Conservation (phyloP, 2,113 vertebrate genomes). For the Caloenas nicobarica region DNA sequence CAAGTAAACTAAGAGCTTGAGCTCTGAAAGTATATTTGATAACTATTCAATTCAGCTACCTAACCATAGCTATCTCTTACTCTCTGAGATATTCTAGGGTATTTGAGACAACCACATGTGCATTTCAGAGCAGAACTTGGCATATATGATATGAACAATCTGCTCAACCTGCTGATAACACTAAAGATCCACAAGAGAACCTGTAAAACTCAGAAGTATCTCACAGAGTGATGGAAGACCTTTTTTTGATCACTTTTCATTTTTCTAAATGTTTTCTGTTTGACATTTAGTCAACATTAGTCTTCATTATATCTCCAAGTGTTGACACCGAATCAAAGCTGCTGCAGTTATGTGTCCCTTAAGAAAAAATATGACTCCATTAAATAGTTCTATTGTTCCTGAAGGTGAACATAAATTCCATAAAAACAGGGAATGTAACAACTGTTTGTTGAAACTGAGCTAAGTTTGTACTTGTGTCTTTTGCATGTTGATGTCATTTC, state of each 20-base stretch:
- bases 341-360: conserved; percentile 9
- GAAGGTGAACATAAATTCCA: conserved; percentile 50
- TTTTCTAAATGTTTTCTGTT: conserved; percentile 44
- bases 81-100: background rate
- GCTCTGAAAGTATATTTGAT: background rate
- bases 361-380: conserved; percentile 52
- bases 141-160: background rate
- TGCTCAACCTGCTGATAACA: background rate
- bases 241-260: conserved; percentile 1
- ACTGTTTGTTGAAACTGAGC: conserved; percentile 23
- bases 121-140: background rate
- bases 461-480: background rate
- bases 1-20: background rate
- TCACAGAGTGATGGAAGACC: background rate
- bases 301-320: conserved; percentile 60
- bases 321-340: conserved; percentile 56
- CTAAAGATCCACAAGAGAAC: background rate
- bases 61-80: background rate
- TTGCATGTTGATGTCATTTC: background rate
- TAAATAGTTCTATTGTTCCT: conserved; percentile 43
- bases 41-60: background rate
- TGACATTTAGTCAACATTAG: conserved; percentile 58
- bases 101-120: background rate
- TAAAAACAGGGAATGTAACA: background rate
- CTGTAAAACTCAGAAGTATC: background rate